Evolutionary conservation across 2,797 vertebrate species (phyloP).

Genomic region (Pelochelys cantorii): DNA sequence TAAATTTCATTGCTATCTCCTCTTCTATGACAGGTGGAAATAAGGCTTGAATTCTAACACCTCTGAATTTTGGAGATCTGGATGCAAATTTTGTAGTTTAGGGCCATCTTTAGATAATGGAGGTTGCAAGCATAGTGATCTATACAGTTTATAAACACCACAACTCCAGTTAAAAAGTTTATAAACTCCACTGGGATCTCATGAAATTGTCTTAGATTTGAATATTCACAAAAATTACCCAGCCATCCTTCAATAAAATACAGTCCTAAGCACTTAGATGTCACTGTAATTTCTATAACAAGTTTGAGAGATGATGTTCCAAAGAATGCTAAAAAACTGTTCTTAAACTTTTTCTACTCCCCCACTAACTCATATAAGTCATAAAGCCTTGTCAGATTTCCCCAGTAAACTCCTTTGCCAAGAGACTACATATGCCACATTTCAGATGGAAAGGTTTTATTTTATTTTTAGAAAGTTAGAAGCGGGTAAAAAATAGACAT

Average conservation of each 20-base stretch:
- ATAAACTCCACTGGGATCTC: not conserved
- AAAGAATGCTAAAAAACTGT: not conserved
- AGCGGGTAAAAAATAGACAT: not conserved
- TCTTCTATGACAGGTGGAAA: not conserved
- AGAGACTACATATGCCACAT: not conserved
- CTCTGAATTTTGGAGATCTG: not conserved
- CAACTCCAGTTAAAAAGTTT: not conserved
- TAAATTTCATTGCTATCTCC: not conserved
- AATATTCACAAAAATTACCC: not conserved
- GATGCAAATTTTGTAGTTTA: not conserved
- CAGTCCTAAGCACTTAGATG: not conserved
- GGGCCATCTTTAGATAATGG: not conserved
- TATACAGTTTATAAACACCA: not conserved
- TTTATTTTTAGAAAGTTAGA: not conserved
- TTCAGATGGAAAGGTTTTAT: not conserved
- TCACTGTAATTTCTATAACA: not conserved
- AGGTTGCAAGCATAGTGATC: not conserved
- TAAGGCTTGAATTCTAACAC: not conserved
- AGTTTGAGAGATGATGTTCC: not conserved
- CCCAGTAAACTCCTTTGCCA: not conserved
- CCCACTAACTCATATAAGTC: not conserved
- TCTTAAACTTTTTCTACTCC: not conserved
- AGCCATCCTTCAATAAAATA: not conserved
- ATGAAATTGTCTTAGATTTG: not conserved
- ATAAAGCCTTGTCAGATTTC: not conserved